Evolutionary conservation across 2,888 invertebrate genomes (phyloP).

Genomic region (Frankliniella fusca): DNA sequence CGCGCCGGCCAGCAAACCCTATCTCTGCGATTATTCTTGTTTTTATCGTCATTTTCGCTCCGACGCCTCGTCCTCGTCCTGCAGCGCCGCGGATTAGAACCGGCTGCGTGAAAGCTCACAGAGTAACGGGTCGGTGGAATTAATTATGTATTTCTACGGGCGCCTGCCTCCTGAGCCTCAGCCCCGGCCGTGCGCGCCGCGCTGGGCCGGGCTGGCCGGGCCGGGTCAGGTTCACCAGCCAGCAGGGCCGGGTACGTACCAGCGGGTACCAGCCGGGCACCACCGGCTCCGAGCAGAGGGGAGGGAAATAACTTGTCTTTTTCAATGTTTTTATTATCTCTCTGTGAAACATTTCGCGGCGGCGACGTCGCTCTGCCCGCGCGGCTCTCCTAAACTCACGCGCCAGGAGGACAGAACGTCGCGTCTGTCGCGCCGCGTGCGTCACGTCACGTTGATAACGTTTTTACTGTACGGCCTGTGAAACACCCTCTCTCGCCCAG

Average conservation of each 20-base stretch:
- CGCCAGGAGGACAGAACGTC: neutral
- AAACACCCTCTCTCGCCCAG: neutral
- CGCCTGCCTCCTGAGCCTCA: neutral
- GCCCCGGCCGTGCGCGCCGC: neutral
- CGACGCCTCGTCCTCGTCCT: neutral
- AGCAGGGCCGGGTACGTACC: no score
- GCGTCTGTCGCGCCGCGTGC: neutral
- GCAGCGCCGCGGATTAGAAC: neutral
- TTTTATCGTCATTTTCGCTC: no score
- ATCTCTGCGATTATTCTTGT: no score
- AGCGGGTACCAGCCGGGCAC: no score
- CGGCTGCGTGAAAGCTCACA: conserved; percentile 7
- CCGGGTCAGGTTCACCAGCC: neutral
- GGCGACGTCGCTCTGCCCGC: no score
- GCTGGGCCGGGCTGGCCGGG: neutral
- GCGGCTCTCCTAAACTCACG: neutral
- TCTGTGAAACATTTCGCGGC: no score
- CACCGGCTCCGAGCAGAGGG: no score
- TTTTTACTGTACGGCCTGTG: no score
- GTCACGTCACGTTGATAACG: neutral
- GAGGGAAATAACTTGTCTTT: no score
- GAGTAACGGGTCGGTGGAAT: neutral
- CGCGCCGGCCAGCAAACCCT: no score
- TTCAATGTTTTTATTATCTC: no score
- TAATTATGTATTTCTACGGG: conserved; percentile 16